Percentiles rank a stretch among this genome's conserved stretches.
These are phyloP conservation scores for Tetramorium bicarinatum DNA, from an alignment of 2,888 invertebrate genomes.

Conservation along the genomic window DNA sequence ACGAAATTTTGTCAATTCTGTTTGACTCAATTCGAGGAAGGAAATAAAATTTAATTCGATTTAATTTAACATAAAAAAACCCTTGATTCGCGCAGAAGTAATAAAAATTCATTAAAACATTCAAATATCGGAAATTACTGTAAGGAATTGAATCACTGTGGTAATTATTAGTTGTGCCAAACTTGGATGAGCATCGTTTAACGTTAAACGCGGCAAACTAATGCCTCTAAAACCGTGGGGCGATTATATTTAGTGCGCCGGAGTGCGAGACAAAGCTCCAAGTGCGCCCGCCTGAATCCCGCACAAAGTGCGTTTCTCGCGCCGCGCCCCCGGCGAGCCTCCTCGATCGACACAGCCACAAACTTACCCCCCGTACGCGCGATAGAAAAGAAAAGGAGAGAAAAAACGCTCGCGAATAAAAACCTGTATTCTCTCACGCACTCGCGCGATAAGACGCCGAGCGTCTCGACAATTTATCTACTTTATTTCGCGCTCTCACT, in stretches of 20 bases:
- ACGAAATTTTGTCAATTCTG: too few species aligned
- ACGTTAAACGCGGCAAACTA: neutral
- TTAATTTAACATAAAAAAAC: too few species aligned
- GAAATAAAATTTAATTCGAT: too few species aligned
- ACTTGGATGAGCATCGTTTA: neutral
- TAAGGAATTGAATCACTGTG: too few species aligned
- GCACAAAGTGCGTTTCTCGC: neutral
- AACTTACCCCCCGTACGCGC: neutral
- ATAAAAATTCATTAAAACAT: too few species aligned
- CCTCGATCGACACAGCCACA: neutral
- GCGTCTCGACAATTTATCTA: neutral
- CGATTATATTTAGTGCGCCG: conserved; percentile 3
- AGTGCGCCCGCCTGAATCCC: neutral
- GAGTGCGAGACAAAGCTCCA: conserved; percentile 20
- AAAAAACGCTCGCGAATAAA: neutral
- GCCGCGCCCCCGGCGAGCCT: neutral
- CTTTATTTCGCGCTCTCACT: neutral
- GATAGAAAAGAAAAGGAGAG: neutral
- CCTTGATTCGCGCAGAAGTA: too few species aligned
- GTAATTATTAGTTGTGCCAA: neutral
- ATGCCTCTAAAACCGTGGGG: neutral
- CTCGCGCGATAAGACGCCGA: neutral
- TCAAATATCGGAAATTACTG: too few species aligned
- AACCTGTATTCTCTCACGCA: neutral
- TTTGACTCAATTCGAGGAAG: too few species aligned